phyloP scores from a whole-genome alignment of 2,113 vertebrate species.

The Zosterops japonicus region DNA sequence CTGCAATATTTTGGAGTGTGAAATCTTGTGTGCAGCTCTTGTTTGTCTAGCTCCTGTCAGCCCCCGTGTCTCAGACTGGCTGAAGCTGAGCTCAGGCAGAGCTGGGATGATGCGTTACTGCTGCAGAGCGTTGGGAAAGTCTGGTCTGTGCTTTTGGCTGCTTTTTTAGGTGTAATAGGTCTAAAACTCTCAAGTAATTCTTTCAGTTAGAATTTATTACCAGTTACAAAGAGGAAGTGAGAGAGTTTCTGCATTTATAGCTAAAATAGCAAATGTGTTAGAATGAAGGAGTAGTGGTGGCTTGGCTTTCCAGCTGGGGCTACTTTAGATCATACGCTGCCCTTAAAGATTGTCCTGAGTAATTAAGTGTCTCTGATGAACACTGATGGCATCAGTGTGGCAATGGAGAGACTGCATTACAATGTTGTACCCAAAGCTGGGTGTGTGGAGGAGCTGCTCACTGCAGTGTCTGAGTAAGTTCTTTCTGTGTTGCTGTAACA shows the following conservation, averaged over 20 bases:
- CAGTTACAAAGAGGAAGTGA: not conserved
- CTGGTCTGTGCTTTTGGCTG: not conserved
- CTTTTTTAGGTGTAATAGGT: not conserved
- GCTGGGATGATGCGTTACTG: not conserved
- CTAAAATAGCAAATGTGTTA: not conserved
- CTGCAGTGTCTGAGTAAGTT: not conserved
- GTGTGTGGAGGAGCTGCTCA: not conserved
- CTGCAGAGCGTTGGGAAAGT: not conserved
- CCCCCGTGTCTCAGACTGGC: not conserved
- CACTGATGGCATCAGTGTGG: not conserved
- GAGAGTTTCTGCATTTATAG: not conserved
- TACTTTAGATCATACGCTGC: not conserved
- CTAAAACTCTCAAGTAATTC: not conserved
- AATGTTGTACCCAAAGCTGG: not conserved
- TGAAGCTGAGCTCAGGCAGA: fast-evolving
- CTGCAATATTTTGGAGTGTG: not conserved
- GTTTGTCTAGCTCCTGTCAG: conserved; percentile 32
- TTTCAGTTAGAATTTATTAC: not conserved
- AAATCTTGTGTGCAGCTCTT: not conserved
- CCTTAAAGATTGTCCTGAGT: not conserved
- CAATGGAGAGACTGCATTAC: not conserved
- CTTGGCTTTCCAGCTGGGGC: not conserved
- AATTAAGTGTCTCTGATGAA: not conserved
- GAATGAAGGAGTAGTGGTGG: not conserved
- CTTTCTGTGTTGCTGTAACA: not conserved